Evolutionary conservation across 2,113 vertebrate genomes (phyloP).

Genomic region (Monopterus albus): DNA sequence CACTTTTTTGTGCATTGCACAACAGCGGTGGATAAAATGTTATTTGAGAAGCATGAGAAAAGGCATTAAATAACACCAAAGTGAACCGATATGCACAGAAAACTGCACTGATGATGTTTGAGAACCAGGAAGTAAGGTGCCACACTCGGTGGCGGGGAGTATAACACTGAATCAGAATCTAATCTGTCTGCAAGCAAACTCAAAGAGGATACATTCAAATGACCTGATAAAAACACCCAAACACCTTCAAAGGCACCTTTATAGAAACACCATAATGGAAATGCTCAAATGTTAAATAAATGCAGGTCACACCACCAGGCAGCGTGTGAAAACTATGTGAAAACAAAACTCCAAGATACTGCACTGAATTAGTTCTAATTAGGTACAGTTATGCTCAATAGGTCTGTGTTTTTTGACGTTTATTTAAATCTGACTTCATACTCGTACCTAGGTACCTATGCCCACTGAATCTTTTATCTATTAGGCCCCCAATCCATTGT

Average conservation of each 20-base stretch:
- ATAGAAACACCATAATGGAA: conserved; percentile 8
- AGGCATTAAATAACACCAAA: conserved; percentile 17
- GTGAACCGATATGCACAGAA: conserved; percentile 35
- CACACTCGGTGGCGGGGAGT: conserved; percentile 25
- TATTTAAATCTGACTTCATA: no score
- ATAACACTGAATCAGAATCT: conserved; percentile 31
- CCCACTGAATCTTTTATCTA: conserved; percentile 67
- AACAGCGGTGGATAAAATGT: conserved; percentile 9
- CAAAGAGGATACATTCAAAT: conserved; percentile 47
- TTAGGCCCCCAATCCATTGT: background rate
- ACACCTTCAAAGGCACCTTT: conserved; percentile 48
- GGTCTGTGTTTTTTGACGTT: no score
- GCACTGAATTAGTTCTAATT: no score
- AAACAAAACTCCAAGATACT: background rate
- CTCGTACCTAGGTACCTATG: background rate
- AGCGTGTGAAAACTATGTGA: no score
- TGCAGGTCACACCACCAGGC: background rate
- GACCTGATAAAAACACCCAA: conserved; percentile 40
- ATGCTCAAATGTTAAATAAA: conserved; percentile 30
- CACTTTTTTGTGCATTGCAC: background rate
- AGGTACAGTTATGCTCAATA: background rate
- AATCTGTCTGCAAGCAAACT: conserved; percentile 42
- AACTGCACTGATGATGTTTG: conserved; percentile 16
- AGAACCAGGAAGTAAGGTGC: conserved; percentile 46
- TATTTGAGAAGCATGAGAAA: conserved; percentile 57